These are phyloP conservation scores for Hydrotaea cyrtoneurina DNA, from an alignment of 2,888 invertebrate species.

Conservation along the genomic window DNA sequence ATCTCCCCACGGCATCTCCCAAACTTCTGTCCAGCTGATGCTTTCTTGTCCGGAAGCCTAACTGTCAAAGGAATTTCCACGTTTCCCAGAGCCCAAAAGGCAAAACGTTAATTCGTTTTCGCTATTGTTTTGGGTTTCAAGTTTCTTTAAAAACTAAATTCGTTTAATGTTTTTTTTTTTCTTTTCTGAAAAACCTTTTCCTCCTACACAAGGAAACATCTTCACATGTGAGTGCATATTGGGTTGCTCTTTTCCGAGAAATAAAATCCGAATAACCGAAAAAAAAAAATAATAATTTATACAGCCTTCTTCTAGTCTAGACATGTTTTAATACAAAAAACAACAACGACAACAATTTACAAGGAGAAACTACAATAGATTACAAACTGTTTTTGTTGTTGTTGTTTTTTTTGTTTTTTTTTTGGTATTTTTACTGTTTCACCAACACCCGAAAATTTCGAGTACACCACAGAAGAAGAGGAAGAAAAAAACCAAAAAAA, in stretches of 20 bases:
- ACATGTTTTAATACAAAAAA: constrained; percentile 56
- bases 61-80: neutral
- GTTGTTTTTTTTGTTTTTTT: neutral
- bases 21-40: neutral
- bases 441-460: neutral
- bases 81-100: neutral
- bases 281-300: constrained; percentile 56
- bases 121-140: neutral
- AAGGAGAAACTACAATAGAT: constrained; percentile 44
- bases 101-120: neutral
- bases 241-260: neutral
- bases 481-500: neutral
- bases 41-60: neutral
- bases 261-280: constrained; percentile 43
- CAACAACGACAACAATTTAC: neutral
- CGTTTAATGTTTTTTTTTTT: neutral
- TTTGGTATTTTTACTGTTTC: neutral
- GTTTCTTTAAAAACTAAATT: neutral
- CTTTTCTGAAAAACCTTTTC: no score
- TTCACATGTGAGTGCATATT: constrained; percentile 1
- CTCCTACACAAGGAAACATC: no score
- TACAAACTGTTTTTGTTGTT: constrained; percentile 19
- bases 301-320: constrained; percentile 60
- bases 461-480: neutral
- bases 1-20: neutral